phyloP scores from a whole-genome alignment of 2,888 invertebrate species.

The Notodonta ziczac region DNA sequence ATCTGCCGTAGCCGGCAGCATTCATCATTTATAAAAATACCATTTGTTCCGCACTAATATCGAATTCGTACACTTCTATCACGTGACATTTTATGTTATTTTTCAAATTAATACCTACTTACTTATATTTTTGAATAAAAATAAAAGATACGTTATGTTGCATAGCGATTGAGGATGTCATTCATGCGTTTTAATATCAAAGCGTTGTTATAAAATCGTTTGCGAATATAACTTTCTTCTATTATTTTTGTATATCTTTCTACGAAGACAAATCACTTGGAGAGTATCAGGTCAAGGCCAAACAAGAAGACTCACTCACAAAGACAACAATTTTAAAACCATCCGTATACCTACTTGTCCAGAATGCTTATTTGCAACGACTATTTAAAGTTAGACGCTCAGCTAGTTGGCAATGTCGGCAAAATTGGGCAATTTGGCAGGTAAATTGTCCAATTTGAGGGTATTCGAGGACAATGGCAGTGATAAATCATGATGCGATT shows the following conservation, averaged over 20 bases:
- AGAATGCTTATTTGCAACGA: conserved; percentile 15
- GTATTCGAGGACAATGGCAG: conserved; percentile 58
- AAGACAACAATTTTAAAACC: background rate
- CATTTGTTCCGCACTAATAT: conserved; percentile 48
- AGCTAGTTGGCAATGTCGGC: conserved; percentile 45
- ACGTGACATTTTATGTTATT: conserved; percentile 5
- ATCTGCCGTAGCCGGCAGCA: conserved; percentile 67
- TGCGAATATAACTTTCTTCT: too few species aligned
- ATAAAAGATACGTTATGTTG: background rate
- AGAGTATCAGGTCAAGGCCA: conserved; percentile 1
- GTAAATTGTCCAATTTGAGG: conserved; percentile 70
- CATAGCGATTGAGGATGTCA: too few species aligned
- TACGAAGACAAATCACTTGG: too few species aligned
- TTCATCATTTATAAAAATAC: conserved; percentile 52
- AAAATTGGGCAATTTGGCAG: conserved; percentile 62
- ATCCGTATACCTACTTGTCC: background rate
- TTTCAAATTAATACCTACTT: too few species aligned
- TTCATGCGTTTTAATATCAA: too few species aligned
- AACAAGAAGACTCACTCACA: too few species aligned
- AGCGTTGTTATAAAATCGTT: too few species aligned
- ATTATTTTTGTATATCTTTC: too few species aligned
- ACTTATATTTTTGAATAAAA: conserved; percentile 4
- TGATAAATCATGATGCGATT: conserved; percentile 65
- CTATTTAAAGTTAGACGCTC: conserved; percentile 65
- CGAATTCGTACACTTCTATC: conserved; percentile 36